These are phyloP conservation scores for Thelaira solivaga DNA, from an alignment of 2,888 invertebrate genomes.

Conservation along the genomic window DNA sequence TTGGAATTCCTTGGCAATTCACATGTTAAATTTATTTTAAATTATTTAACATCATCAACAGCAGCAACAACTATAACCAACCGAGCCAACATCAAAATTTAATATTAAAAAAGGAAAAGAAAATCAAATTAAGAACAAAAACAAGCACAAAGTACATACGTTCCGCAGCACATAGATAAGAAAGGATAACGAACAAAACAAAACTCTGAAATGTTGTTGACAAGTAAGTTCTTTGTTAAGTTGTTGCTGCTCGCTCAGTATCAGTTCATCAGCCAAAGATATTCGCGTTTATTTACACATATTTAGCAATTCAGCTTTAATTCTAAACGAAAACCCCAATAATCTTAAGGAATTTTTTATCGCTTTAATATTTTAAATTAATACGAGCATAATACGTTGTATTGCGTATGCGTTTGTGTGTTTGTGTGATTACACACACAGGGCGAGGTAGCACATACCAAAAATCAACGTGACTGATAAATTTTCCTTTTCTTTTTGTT, in stretches of 20 bases:
- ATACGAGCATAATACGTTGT: too few species aligned
- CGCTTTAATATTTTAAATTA: slow-evolving; percentile 34
- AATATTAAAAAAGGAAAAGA: neutral
- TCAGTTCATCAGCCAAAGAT: slow-evolving; percentile 49
- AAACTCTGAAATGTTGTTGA: slow-evolving; percentile 52
- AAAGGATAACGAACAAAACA: slow-evolving; percentile 35
- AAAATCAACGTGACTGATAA: slow-evolving; percentile 63
- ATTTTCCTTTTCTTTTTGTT: too few species aligned
- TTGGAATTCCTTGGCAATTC: slow-evolving; percentile 50
- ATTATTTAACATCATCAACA: slow-evolving; percentile 41
- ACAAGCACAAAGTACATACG: neutral
- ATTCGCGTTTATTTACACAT: slow-evolving; percentile 60
- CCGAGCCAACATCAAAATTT: neutral
- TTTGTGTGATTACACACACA: slow-evolving; percentile 47
- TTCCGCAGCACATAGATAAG: slow-evolving; percentile 18
- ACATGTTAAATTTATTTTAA: slow-evolving; percentile 43
- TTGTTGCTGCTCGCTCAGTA: neutral
- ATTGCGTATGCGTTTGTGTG: too few species aligned
- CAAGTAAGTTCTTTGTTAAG: slow-evolving; percentile 50
- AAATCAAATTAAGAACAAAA: slow-evolving; percentile 2
- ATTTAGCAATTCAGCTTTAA: slow-evolving; percentile 62
- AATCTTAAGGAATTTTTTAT: slow-evolving; percentile 61
- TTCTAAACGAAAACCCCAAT: slow-evolving; percentile 62
- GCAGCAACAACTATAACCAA: neutral
- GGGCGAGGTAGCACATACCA: slow-evolving; percentile 62